A percentile compares a stretch with the other conserved stretches of the same genome.
phyloP scores from a whole-genome alignment of 2,797 vertebrate species.

The Tapirus indicus region DNA sequence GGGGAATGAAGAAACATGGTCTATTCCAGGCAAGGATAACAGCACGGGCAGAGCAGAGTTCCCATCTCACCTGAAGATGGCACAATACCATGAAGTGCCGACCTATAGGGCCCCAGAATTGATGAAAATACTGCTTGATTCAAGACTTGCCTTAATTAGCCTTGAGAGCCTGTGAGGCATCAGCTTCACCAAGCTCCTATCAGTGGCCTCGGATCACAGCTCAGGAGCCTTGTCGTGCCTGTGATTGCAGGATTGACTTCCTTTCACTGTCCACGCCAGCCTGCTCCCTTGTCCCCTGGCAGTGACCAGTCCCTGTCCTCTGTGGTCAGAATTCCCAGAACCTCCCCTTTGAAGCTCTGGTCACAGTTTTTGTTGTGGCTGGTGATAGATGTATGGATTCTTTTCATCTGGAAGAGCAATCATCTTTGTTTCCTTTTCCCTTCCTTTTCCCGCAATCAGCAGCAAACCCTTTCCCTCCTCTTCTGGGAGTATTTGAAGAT shows the following conservation, averaged over 20 bases:
- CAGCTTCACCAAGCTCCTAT: background rate
- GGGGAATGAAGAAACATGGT: background rate
- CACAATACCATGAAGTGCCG: no score
- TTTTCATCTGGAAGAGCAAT: background rate
- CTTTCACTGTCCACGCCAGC: background rate
- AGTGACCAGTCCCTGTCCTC: background rate
- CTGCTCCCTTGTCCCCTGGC: background rate
- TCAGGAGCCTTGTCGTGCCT: background rate
- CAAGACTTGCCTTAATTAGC: background rate
- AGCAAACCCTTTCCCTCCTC: background rate
- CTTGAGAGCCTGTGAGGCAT: background rate
- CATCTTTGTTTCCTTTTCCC: background rate
- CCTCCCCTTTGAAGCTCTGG: background rate
- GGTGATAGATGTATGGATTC: background rate
- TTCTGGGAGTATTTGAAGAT: background rate
- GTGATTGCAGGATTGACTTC: background rate
- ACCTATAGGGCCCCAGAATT: background rate
- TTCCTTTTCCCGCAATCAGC: background rate
- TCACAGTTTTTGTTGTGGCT: background rate
- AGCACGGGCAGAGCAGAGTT: background rate
- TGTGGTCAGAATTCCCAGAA: background rate
- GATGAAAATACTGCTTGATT: background rate
- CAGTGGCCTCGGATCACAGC: background rate
- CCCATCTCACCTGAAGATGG: background rate
- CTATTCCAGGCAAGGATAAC: background rate